A percentile compares a stretch with the other conserved stretches of the same genome.
Conservation (phyloP, 92 coral and sea anemone genomes). For the Metridium senile region DNA sequence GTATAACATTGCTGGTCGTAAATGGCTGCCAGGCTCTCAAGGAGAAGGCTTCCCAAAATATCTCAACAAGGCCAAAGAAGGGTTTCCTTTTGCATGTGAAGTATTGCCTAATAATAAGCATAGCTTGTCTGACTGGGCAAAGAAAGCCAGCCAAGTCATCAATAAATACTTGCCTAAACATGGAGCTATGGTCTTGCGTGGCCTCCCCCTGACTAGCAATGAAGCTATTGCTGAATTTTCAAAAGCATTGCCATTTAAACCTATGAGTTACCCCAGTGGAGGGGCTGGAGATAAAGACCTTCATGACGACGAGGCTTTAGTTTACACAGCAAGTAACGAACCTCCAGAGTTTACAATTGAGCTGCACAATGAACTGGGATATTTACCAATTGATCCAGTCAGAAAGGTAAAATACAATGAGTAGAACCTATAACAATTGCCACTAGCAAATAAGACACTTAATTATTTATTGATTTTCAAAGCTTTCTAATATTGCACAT, state of each 20-base stretch:
- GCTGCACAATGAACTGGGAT: conserved; percentile 87
- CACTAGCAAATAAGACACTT: background rate
- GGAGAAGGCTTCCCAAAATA: conserved; percentile 37
- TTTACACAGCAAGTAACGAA: conserved; percentile 89
- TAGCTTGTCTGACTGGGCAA: conserved; percentile 40
- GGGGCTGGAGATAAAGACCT: conserved; percentile 78
- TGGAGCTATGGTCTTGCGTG: conserved; percentile 80
- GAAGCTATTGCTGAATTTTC: conserved; percentile 61
- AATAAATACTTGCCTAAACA: conserved; percentile 50
- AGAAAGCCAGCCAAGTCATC: conserved; percentile 29
- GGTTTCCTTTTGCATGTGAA: conserved; percentile 35
- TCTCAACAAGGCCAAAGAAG: conserved; percentile 30
- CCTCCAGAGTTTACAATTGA: conserved; percentile 83
- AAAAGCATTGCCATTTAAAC: conserved; percentile 61
- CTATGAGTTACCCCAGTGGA: conserved; percentile 80
- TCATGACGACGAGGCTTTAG: conserved; percentile 60
- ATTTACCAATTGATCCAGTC: conserved; percentile 66
- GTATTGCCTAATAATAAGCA: conserved; percentile 12
- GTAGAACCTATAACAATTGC: background rate
- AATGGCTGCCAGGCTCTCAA: conserved; percentile 38
- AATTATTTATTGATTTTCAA: no score
- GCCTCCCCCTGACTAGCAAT: conserved; percentile 65
- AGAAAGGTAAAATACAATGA: conserved; percentile 53
- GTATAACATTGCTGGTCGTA: conserved; percentile 40
- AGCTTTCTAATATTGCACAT: no score